Evolutionary conservation across 2,113 vertebrate species (phyloP), one percentile per base, ranked within the genome.

Genomic region (Proterorhinus semilunaris): DNA sequence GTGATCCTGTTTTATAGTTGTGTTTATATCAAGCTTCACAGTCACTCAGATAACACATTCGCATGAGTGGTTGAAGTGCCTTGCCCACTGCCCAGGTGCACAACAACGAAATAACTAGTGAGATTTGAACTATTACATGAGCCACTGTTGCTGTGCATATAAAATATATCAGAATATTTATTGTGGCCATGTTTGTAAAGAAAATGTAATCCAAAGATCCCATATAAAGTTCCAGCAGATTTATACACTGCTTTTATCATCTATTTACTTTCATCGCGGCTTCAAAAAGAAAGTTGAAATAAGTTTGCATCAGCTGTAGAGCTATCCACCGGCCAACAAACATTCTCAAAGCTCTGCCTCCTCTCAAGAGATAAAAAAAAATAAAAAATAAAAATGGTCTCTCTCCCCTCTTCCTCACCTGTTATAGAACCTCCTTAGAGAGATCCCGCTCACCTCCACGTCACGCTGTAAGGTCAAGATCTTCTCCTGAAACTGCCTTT

Each of bases 391-490:
- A 21, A 21, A 21, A 21, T 69, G 73, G 65, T 65, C 51, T 66
- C 43, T 62, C 51, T 47, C 69, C 64, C 68, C 65, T 57, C 54
- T 52, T 62, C 74, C 53, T 72, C 21, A 74, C 66, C 66, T 66
- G 65, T 81, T 81, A 76, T 77, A 61, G 74, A 77, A 74, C 78
- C 74, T 76, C 76, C 75, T 76, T 75, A 71, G 71, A 69, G 75
- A 82, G 15, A 61, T 44, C 42, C 58, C 72, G 72, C 77, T 72
- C 66, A 27, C 49, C 59, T 83, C 73, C 71, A 70, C 67, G 69
- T 68, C 49, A 21, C 53, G 75, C 76, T 63, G 62, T 69, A 79
- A 84, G 86, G 86, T 88, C 85, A 86, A 76, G 71, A 75, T 84
- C 68, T 49, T 66, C 63, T 66, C 59, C 78, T 72, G 71, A 81